These are phyloP conservation scores for Hapalemur alaotrensis DNA, from an alignment of 2,797 vertebrate genomes.

Conservation along the genomic window DNA sequence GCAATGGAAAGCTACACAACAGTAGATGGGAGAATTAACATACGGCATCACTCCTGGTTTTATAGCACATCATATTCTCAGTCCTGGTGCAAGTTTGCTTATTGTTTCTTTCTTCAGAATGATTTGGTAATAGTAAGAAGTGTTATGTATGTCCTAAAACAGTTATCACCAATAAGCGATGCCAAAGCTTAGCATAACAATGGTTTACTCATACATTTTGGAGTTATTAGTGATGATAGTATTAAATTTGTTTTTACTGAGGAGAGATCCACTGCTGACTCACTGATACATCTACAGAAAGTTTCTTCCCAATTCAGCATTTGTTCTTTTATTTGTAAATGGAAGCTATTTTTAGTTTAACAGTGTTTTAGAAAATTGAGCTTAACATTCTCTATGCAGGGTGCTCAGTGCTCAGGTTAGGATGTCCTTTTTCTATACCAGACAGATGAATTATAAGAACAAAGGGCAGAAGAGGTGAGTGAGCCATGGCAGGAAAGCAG, in stretches of 20 bases:
- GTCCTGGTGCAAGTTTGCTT: not conserved
- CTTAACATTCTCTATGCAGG: not conserved
- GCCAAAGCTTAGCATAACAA: not conserved
- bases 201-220: not conserved
- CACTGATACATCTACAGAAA: not conserved
- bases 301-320: not conserved
- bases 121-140: not conserved
- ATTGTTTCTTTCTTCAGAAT: conserved; percentile 15
- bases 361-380: conserved; percentile 34
- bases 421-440: not conserved
- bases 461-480: not conserved
- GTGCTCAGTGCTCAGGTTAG: not conserved
- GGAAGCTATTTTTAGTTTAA: conserved; percentile 31
- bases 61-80: not conserved
- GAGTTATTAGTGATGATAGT: not conserved
- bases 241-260: conserved; percentile 38
- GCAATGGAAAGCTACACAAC: not conserved
- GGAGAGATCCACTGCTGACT: not conserved
- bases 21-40: not conserved
- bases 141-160: not conserved
- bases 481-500: not conserved
- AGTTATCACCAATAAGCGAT: not conserved
- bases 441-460: not conserved
- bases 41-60: not conserved
- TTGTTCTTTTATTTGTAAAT: conserved; percentile 21